Conservation (phyloP, 2,113 vertebrate species). For the Salvator merianae region DNA sequence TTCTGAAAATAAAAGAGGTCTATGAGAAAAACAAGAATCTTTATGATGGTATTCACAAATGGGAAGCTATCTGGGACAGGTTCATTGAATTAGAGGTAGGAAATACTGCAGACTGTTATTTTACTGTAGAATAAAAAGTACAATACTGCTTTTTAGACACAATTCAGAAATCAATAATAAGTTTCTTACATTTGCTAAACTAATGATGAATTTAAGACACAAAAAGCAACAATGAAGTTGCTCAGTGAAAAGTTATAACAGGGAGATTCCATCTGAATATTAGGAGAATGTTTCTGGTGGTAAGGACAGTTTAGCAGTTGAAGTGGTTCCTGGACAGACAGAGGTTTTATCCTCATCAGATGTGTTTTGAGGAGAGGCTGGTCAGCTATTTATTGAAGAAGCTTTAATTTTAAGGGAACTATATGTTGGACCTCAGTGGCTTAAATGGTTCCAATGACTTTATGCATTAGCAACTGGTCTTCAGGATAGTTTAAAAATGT, state of each 20-base stretch:
- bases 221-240: not conserved
- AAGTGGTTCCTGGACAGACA: too few species aligned
- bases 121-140: not conserved
- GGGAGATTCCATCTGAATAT: too few species aligned
- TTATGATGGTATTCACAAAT: slow-evolving; percentile 66
- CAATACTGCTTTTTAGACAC: not conserved
- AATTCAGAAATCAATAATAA: not conserved
- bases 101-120: not conserved
- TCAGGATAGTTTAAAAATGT: too few species aligned
- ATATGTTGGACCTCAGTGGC: too few species aligned
- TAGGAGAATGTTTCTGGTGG: too few species aligned
- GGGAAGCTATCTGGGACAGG: slow-evolving; percentile 61
- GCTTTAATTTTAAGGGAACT: too few species aligned
- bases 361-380: too few species aligned
- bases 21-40: slow-evolving; percentile 54
- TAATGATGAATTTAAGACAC: not conserved
- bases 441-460: too few species aligned
- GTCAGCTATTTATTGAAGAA: too few species aligned
- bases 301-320: too few species aligned
- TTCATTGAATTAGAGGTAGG: slow-evolving; percentile 70
- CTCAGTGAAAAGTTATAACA: not conserved
- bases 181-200: not conserved
- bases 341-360: too few species aligned
- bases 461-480: too few species aligned
- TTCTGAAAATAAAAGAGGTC: slow-evolving; percentile 50